Evolutionary conservation across 2,113 vertebrate genomes (phyloP).

Genomic region (Megaceryle maxima): DNA sequence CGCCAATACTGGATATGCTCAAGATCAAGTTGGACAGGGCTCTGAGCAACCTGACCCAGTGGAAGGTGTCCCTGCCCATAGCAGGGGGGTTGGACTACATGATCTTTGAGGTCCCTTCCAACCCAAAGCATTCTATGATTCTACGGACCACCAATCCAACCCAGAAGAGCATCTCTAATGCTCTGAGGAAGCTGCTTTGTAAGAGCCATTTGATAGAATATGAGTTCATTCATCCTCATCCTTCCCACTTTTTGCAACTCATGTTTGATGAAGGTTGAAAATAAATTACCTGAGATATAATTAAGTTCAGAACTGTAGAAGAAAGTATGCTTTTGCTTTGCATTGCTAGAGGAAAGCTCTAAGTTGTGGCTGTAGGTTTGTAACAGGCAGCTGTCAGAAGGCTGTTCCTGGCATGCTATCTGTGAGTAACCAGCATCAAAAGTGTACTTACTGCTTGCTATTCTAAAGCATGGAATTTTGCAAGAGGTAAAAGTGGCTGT

Average conservation of each 20-base stretch:
- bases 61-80: too few relatives aligned
- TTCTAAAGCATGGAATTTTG: background rate
- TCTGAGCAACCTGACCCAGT: too few relatives aligned
- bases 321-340: fast-evolving
- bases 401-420: background rate
- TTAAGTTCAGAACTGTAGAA: background rate
- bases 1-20: too few relatives aligned
- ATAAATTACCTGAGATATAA: background rate
- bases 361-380: background rate
- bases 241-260: background rate
- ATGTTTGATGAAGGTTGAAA: background rate
- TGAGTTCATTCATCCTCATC: background rate
- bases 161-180: background rate
- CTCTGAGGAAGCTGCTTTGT: background rate
- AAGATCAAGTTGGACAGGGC: too few relatives aligned
- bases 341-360: background rate
- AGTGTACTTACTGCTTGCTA: background rate
- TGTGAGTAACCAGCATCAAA: background rate
- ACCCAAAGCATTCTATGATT: too few relatives aligned
- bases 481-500: background rate
- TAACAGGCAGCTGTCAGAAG: background rate
- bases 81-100: too few relatives aligned
- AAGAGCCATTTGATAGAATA: background rate
- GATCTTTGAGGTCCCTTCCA: too few relatives aligned
- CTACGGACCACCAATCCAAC: fast-evolving